These are phyloP conservation scores for Varanus komodoensis DNA, from an alignment of 2,113 vertebrate species.

Conservation along the genomic window DNA sequence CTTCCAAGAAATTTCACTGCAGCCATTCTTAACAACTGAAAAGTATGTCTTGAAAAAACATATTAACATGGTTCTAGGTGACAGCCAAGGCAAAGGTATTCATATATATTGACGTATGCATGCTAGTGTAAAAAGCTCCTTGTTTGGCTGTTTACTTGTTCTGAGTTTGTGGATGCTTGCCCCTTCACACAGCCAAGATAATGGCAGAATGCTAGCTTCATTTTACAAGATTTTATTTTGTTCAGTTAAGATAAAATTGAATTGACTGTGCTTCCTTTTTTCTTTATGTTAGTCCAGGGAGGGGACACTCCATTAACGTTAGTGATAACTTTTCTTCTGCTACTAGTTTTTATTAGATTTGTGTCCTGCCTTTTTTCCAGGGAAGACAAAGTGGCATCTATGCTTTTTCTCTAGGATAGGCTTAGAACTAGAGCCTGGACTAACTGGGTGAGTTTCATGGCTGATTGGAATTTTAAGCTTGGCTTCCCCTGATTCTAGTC, in stretches of 20 bases:
- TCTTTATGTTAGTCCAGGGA: neutral
- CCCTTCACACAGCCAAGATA: neutral
- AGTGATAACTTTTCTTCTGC: neutral
- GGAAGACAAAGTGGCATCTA: neutral
- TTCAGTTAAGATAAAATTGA: neutral
- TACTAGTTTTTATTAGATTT: neutral
- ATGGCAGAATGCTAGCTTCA: conserved; percentile 17
- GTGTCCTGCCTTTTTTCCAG: neutral
- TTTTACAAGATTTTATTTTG: neutral
- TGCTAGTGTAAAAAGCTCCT: neutral
- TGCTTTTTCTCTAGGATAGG: neutral
- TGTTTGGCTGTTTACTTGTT: neutral
- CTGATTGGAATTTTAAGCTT: neutral
- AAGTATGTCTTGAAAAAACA: conserved; percentile 29
- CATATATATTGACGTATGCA: conserved; percentile 28
- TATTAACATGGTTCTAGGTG: conserved; percentile 29
- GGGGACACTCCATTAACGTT: neutral
- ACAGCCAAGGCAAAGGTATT: conserved; percentile 45
- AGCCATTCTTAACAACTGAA: conserved; percentile 34
- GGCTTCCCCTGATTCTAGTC: neutral
- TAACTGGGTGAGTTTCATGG: neutral
- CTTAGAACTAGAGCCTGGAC: neutral
- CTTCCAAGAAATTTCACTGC: conserved; percentile 45
- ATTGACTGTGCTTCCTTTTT: neutral
- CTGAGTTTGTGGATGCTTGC: conserved; percentile 2